These are phyloP conservation scores for Chrosomus eos DNA, from an alignment of 2,797 vertebrate species.

Conservation along the genomic window DNA sequence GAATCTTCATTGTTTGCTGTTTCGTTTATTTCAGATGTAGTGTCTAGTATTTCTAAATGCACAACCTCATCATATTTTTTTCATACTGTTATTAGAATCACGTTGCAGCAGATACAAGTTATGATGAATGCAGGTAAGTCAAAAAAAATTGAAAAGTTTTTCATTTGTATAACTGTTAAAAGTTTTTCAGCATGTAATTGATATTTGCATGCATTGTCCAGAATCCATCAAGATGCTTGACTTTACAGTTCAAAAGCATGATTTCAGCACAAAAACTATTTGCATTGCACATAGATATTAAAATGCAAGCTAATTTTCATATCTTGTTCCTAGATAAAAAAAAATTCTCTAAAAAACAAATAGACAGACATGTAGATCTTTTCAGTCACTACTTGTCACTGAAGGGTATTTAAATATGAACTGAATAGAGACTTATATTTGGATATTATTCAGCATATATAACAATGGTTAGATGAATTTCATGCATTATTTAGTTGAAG, in stretches of 20 bases:
- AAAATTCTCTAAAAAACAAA: no score
- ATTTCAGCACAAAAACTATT: neutral
- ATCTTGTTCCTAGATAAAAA: neutral
- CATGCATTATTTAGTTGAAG: neutral
- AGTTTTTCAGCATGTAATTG: neutral
- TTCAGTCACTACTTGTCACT: neutral
- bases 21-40: neutral
- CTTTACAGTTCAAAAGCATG: neutral
- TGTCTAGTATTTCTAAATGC: neutral
- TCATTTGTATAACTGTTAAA: neutral
- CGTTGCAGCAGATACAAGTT: neutral
- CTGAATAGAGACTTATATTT: neutral
- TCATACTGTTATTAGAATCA: neutral
- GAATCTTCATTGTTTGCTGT: neutral
- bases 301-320: neutral
- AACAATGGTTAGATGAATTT: neutral
- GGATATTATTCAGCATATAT: neutral
- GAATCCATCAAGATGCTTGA: neutral
- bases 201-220: no score
- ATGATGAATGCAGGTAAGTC: no score
- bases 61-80: neutral
- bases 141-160: neutral
- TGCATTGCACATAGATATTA: neutral
- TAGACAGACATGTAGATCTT: no score
- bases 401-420: neutral